phyloP scores from a whole-genome alignment of 2,113 vertebrate genomes.

The Ardeotis arabs region DNA sequence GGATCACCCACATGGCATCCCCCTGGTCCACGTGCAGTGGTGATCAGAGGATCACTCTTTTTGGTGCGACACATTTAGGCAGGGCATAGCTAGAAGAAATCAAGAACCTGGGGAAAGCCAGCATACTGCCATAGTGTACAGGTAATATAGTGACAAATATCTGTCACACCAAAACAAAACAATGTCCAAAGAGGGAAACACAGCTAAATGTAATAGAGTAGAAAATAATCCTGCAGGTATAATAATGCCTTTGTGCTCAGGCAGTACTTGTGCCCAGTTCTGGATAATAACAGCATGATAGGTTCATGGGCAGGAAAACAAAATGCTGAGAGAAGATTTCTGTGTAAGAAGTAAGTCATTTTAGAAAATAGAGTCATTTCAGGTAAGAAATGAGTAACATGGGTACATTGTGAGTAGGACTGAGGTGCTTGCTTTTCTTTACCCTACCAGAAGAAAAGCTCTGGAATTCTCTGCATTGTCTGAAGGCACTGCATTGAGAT shows the following conservation, averaged over 20 bases:
- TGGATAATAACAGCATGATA: neutral
- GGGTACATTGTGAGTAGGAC: neutral
- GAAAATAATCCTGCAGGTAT: neutral
- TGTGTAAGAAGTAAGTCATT: neutral
- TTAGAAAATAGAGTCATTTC: neutral
- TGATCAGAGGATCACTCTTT: neutral
- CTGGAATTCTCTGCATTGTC: neutral
- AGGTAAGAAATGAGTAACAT: neutral
- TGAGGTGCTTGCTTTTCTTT: neutral
- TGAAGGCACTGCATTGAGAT: neutral
- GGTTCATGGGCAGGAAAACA: neutral
- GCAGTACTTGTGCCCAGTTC: neutral
- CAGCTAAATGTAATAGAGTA: neutral
- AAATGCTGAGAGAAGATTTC: neutral
- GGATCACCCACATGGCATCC: neutral
- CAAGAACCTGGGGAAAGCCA: neutral
- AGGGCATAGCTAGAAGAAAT: neutral
- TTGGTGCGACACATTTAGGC: neutral
- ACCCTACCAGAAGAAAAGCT: neutral
- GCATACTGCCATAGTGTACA: neutral
- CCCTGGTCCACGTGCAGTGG: accelerated
- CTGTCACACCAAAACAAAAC: neutral
- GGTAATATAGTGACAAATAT: neutral
- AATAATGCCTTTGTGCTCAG: neutral
- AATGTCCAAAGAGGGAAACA: neutral